Evolutionary conservation across 2,113 vertebrate species (phyloP).

Genomic region (Naja naja): DNA sequence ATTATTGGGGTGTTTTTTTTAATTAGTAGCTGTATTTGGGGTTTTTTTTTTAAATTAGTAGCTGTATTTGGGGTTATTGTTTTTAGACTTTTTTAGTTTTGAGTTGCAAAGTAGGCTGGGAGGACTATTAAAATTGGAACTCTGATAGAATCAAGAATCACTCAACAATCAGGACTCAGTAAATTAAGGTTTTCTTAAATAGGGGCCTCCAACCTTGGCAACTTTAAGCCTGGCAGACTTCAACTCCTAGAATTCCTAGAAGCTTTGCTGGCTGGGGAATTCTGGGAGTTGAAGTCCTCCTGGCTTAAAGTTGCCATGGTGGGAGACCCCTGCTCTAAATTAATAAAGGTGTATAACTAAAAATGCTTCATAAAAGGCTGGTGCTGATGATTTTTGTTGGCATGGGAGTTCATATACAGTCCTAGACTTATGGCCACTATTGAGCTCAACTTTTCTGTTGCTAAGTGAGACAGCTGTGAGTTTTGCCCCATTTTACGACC

Average conservation of each 20-base stretch:
- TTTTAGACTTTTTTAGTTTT: neutral
- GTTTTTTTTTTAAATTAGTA: neutral
- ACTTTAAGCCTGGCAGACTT: too few species aligned
- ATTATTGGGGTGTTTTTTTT: neutral
- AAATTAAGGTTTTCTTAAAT: neutral
- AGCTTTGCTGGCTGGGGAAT: too few species aligned
- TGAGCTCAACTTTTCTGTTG: neutral
- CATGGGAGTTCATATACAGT: neutral
- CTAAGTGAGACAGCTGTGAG: accelerated
- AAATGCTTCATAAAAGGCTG: neutral
- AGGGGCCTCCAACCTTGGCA: too few species aligned
- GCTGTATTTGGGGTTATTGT: neutral
- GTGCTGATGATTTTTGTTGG: neutral
- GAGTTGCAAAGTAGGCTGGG: neutral
- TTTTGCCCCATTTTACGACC: neutral
- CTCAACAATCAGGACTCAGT: neutral
- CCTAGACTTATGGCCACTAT: neutral
- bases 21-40: neutral
- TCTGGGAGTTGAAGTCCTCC: too few species aligned
- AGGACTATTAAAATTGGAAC: neutral
- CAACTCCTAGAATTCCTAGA: too few species aligned
- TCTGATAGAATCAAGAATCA: neutral
- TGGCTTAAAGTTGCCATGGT: too few species aligned
- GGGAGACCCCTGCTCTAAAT: too few species aligned
- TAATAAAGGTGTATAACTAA: neutral